Percentiles rank a stretch among this genome's conserved stretches.
Evolutionary conservation across 1,140 invertebrate species (phyloP).

Genomic region (Schlechtendalia chinensis): DNA sequence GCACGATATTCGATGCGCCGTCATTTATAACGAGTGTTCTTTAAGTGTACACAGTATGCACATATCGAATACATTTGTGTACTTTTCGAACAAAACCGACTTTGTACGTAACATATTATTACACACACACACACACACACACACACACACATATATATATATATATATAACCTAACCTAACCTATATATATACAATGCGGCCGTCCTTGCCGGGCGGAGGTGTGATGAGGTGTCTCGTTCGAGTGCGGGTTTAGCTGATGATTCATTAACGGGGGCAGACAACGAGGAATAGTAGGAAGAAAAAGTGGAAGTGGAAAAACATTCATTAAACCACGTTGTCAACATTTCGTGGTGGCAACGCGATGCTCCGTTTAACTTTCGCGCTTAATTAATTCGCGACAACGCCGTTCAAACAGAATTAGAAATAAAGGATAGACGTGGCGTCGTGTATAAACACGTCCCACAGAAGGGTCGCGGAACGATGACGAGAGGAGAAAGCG

Average conservation of each 20-base stretch:
- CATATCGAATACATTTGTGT: too few species aligned
- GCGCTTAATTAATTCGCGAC: constrained; percentile 42
- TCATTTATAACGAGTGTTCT: neutral
- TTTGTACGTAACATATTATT: too few species aligned
- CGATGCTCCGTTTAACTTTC: constrained; percentile 44
- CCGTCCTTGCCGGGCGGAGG: neutral
- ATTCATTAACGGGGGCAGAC: constrained; percentile 26
- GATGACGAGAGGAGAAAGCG: neutral
- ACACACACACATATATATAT: too few species aligned
- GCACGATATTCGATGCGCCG: too few species aligned
- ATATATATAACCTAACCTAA: too few species aligned
- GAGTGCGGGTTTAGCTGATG: constrained; percentile 29
- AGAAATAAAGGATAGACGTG: neutral
- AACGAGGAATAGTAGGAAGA: too few species aligned
- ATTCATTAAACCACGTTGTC: constrained; percentile 41
- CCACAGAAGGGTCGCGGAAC: too few species aligned
- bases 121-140: too few species aligned
- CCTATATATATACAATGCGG: neutral
- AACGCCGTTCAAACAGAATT: constrained; percentile 23
- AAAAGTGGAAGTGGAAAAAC: neutral
- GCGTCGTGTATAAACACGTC: too few species aligned
- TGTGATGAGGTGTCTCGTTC: neutral
- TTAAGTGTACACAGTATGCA: neutral
- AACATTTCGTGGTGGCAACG: constrained; percentile 1
- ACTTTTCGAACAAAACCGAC: neutral